Conservation (phyloP, 2,113 vertebrate genomes). For the Pampusana beccarii region DNA sequence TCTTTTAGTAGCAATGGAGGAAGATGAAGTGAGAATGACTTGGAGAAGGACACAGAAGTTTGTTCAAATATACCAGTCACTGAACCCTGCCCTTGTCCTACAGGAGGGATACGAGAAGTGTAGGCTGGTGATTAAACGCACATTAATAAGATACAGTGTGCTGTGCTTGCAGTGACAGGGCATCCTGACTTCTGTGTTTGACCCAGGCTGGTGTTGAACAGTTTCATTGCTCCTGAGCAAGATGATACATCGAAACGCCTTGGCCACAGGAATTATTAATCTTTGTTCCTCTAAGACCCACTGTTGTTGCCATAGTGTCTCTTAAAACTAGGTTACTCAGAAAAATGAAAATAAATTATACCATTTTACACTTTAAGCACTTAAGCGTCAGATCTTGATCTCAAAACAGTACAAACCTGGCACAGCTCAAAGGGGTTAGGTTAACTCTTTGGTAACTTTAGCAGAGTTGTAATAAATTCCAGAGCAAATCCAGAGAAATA, state of each 20-base stretch:
- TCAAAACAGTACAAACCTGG: neutral
- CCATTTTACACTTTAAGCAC: neutral
- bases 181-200: rapidly evolving
- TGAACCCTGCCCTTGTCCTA: neutral
- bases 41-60: neutral
- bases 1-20: neutral
- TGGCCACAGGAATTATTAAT: neutral
- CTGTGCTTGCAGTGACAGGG: neutral
- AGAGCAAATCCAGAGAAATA: neutral
- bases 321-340: neutral
- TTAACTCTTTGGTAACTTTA: neutral
- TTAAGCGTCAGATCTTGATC: neutral
- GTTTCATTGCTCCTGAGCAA: neutral
- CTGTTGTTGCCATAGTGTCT: constrained; percentile 1
- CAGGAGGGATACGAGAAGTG: neutral
- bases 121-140: neutral
- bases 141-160: rapidly evolving
- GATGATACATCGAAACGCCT: neutral
- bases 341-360: neutral
- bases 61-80: neutral
- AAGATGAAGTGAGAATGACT: neutral
- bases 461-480: constrained; percentile 9
- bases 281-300: neutral
- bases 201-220: neutral
- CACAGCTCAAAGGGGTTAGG: neutral